A percentile compares a stretch with the other conserved stretches of the same genome.
Evolutionary conservation across 2,888 invertebrate species (phyloP).

Genomic region (Cheilosia grossa): DNA sequence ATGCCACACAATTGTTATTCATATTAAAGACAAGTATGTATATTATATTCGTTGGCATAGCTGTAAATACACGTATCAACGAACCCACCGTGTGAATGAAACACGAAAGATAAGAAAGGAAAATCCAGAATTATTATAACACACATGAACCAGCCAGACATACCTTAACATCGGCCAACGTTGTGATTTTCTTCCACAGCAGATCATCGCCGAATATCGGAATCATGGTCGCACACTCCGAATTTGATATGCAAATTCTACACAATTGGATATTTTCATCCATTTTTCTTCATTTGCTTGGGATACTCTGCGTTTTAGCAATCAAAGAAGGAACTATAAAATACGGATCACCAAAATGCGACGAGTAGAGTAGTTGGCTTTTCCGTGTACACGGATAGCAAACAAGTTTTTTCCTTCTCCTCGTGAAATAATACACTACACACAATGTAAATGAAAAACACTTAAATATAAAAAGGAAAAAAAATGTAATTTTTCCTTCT

Average conservation of each 20-base stretch:
- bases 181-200: conserved; percentile 82
- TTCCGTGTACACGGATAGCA: conserved; percentile 49
- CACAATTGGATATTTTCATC: conserved; percentile 80
- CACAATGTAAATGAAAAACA: conserved; percentile 63
- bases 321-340: conserved; percentile 7
- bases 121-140: conserved; percentile 53
- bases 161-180: conserved; percentile 82
- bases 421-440: conserved; percentile 61
- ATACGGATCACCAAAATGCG: conserved; percentile 22
- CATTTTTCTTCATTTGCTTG: conserved; percentile 74
- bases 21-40: conserved; percentile 19
- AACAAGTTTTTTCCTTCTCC: conserved; percentile 58
- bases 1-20: conserved; percentile 55
- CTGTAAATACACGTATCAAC: conserved; percentile 57
- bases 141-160: conserved; percentile 40
- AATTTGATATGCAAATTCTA: conserved; percentile 82
- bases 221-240: conserved; percentile 81
- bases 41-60: conserved; percentile 50
- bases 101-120: conserved; percentile 54
- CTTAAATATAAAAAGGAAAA: conserved; percentile 49
- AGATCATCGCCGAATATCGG: conserved; percentile 83
- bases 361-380: conserved; percentile 52
- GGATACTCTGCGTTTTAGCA: conserved; percentile 30
- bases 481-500: conserved; percentile 58
- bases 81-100: conserved; percentile 16